These are phyloP conservation scores for Abscondita cerata DNA, from an alignment of 2,888 invertebrate species.

Conservation along the genomic window DNA sequence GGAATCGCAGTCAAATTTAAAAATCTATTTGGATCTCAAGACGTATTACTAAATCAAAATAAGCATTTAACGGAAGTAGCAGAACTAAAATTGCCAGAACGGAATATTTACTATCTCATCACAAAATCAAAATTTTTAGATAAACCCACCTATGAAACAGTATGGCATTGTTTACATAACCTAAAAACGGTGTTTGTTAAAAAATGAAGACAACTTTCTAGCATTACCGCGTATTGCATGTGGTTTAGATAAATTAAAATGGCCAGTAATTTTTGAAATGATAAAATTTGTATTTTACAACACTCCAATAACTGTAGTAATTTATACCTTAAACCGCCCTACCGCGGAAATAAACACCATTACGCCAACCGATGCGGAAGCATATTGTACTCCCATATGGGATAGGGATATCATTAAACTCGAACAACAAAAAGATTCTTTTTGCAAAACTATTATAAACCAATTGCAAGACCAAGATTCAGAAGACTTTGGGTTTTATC, in stretches of 20 bases:
- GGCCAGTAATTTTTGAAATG: conserved; percentile 3
- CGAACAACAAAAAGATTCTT: conserved; percentile 14
- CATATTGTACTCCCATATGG: conserved; percentile 10
- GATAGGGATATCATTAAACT: conserved; percentile 3
- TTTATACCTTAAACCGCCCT: background rate
- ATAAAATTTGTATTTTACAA: conserved; percentile 10
- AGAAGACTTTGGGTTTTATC: conserved; percentile 16
- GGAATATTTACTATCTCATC: conserved; percentile 62
- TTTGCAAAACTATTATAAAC: background rate
- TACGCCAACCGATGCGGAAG: background rate
- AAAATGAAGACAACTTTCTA: conserved; percentile 54
- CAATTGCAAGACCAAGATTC: background rate
- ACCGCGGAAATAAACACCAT: background rate
- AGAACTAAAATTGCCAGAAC: conserved; percentile 51
- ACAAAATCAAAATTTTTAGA: conserved; percentile 61
- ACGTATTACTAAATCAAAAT: conserved; percentile 41
- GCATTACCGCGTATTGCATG: conserved; percentile 68
- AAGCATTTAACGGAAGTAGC: conserved; percentile 53
- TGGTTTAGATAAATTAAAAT: conserved; percentile 18
- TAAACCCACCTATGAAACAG: conserved; percentile 57
- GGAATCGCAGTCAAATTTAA: too few relatives aligned
- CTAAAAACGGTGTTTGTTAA: conserved; percentile 49
- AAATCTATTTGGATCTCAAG: too few relatives aligned
- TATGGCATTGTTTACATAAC: conserved; percentile 48
- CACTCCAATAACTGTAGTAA: background rate